A percentile compares a stretch with the other conserved stretches of the same genome.
These are phyloP conservation scores for Chironomus tentans DNA, from an alignment of 2,888 invertebrate species.

Conservation along the genomic window DNA sequence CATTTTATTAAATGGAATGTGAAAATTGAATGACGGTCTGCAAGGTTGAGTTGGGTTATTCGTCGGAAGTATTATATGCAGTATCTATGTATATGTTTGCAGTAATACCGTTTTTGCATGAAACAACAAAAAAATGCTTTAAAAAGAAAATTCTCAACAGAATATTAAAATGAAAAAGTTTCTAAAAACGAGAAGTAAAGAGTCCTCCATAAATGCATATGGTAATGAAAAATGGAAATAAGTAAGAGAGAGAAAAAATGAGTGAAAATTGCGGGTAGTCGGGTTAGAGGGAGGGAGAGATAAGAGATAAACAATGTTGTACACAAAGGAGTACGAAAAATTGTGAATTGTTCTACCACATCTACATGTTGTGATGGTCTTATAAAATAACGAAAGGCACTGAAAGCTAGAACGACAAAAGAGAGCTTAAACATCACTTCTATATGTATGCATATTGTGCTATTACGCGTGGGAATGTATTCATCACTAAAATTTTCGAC, in stretches of 20 bases:
- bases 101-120: background rate
- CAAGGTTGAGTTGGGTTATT: background rate
- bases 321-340: background rate
- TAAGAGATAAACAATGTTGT: background rate
- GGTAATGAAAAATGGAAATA: background rate
- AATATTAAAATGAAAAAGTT: no score
- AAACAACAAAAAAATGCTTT: background rate
- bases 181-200: no score
- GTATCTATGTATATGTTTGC: background rate
- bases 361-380: background rate
- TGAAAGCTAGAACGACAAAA: background rate
- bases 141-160: background rate
- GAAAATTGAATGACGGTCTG: background rate
- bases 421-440: background rate
- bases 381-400: background rate
- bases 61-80: background rate
- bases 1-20: conserved; percentile 8
- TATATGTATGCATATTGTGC: background rate
- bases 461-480: conserved; percentile 10
- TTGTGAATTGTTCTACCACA: background rate
- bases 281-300: background rate
- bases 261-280: no score
- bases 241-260: background rate
- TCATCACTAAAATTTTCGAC: background rate
- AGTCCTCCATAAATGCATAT: background rate